These are phyloP conservation scores for Serinus canaria DNA, from an alignment of 2,113 vertebrate genomes.

Conservation along the genomic window DNA sequence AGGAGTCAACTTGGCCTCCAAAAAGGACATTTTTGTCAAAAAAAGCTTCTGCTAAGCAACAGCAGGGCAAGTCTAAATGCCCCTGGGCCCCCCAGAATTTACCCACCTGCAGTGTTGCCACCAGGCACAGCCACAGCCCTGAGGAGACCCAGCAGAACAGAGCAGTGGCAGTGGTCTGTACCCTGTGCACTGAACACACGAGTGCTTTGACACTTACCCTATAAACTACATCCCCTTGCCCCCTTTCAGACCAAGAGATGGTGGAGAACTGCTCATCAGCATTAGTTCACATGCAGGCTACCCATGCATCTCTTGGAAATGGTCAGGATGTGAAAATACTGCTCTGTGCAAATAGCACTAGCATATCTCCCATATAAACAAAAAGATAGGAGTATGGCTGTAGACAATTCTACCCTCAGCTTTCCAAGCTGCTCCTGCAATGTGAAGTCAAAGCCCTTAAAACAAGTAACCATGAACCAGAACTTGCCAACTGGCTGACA, in stretches of 20 bases:
- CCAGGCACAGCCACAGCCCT: not conserved
- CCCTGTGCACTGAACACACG: not conserved
- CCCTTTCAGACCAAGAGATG: not conserved
- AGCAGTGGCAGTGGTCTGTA: not conserved
- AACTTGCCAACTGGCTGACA: not conserved
- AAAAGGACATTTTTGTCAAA: not conserved
- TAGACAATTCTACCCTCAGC: not conserved
- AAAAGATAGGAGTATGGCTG: not conserved
- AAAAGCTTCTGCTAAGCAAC: not conserved
- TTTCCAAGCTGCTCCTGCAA: not conserved
- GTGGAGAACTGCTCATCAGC: not conserved
- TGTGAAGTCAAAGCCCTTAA: not conserved
- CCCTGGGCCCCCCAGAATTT: not conserved
- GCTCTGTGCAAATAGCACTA: not conserved
- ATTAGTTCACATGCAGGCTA: not conserved
- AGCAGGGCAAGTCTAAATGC: not conserved
- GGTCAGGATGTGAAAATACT: not conserved
- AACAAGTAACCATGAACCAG: not conserved
- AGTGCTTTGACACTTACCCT: not conserved
- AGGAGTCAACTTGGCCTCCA: not conserved
- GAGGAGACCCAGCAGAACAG: not conserved
- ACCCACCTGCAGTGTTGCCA: not conserved
- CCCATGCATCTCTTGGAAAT: not conserved
- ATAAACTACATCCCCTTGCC: accelerated
- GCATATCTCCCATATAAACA: not conserved